Conservation (phyloP, 1,140 invertebrate species). For the Choristoneura fumiferana region DNA sequence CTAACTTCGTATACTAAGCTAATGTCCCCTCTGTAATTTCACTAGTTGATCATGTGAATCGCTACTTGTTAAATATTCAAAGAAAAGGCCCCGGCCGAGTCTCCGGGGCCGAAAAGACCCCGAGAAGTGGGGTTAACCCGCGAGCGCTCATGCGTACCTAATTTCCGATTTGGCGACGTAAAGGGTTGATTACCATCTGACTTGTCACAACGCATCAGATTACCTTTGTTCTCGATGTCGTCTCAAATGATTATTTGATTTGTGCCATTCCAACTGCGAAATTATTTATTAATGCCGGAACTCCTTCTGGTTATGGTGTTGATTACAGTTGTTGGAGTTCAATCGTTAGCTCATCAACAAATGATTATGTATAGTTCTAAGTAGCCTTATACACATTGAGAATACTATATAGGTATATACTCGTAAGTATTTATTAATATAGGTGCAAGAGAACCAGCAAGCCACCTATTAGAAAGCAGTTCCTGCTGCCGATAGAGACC, state of each 20-base stretch:
- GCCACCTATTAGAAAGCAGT: no score
- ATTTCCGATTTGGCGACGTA: conserved; percentile 75
- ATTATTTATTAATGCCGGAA: conserved; percentile 31
- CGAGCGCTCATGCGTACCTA: conserved; percentile 69
- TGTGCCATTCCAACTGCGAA: conserved; percentile 35
- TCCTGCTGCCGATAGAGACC: no score
- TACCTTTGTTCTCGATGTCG: conserved; percentile 57
- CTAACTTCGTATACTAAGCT: conserved; percentile 1
- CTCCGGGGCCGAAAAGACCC: conserved; percentile 56
- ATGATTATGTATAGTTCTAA: no score
- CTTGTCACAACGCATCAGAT: conserved; percentile 64
- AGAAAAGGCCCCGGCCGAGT: conserved; percentile 51
- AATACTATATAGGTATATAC: no score
- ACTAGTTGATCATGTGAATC: conserved; percentile 33
- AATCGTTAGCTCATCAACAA: no score
- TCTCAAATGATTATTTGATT: conserved; percentile 36
- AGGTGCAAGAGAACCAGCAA: no score
- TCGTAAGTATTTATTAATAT: no score
- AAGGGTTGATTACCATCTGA: conserved; percentile 75
- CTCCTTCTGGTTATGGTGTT: not conserved
- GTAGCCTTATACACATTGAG: no score
- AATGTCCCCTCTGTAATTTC: conserved; percentile 15
- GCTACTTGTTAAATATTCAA: conserved; percentile 68
- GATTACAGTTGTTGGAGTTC: no score
- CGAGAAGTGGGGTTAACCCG: conserved; percentile 57